Evolutionary conservation across 2,888 invertebrate genomes (phyloP).

Genomic region (Mimachlamys varia): DNA sequence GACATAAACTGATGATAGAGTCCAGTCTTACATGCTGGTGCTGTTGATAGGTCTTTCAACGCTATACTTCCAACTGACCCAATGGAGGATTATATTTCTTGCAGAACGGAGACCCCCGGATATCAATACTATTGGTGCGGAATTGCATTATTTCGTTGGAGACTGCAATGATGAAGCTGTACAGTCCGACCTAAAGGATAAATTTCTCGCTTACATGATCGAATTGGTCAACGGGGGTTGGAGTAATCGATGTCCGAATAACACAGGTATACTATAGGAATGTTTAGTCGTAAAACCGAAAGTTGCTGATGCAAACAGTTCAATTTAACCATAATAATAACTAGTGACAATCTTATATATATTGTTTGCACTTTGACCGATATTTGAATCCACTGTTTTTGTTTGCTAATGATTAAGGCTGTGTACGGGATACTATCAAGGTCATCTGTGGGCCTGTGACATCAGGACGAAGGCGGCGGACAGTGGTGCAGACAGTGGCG

Average conservation of each 20-base stretch:
- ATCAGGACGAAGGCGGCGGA: neutral
- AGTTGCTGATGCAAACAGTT: no score
- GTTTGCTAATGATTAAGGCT: neutral
- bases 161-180: neutral
- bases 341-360: no score
- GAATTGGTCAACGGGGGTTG: neutral
- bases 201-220: slow-evolving; percentile 9
- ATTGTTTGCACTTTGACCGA: no score
- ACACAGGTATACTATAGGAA: neutral
- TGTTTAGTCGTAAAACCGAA: no score
- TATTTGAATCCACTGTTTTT: no score
- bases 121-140: slow-evolving; percentile 4
- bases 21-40: no score
- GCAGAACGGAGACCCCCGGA: neutral
- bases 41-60: no score
- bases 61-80: no score
- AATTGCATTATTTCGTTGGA: slow-evolving; percentile 4
- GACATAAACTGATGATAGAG: no score
- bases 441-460: neutral
- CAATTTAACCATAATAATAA: no score
- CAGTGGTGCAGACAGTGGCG: neutral
- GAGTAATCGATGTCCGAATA: slow-evolving; percentile 7
- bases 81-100: neutral
- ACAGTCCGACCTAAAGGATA: neutral
- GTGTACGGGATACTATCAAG: neutral